These are phyloP conservation scores for Spodoptera littoralis DNA, from an alignment of 2,888 invertebrate genomes.

Conservation along the genomic window DNA sequence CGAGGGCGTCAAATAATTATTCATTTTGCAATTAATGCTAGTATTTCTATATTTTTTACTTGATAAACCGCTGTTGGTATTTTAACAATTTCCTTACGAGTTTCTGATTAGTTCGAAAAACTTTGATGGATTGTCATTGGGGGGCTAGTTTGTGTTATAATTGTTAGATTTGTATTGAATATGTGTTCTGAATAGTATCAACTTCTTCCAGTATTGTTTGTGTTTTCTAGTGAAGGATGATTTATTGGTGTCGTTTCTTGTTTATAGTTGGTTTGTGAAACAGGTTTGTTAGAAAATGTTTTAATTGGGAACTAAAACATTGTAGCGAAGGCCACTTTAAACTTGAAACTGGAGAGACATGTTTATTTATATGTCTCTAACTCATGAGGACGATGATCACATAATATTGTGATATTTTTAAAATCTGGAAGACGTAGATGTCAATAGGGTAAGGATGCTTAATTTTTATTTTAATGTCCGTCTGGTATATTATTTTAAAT, in stretches of 20 bases:
- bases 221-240: conserved; percentile 15
- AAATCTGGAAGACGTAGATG: too few species aligned
- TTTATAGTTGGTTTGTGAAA: background rate
- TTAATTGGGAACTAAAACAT: too few species aligned
- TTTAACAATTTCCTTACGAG: conserved; percentile 76
- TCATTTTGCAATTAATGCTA: conserved; percentile 69
- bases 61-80: conserved; percentile 60
- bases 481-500: too few species aligned
- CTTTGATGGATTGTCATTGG: conserved; percentile 38
- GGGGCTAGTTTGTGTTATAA: conserved; percentile 20
- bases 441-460: too few species aligned
- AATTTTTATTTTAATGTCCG: too few species aligned
- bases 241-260: conserved; percentile 31
- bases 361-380: too few species aligned
- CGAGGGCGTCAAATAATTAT: conserved; percentile 68
- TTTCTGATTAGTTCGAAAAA: conserved; percentile 61
- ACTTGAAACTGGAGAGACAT: too few species aligned
- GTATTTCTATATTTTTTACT: conserved; percentile 65
- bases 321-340: too few species aligned
- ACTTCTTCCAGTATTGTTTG: background rate
- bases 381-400: too few species aligned
- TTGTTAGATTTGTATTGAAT: conserved; percentile 32
- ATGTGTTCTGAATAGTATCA: conserved; percentile 10
- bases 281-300: background rate
- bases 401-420: too few species aligned